phyloP scores from a whole-genome alignment of 2,113 vertebrate species.

The Cinclus mexicanus region DNA sequence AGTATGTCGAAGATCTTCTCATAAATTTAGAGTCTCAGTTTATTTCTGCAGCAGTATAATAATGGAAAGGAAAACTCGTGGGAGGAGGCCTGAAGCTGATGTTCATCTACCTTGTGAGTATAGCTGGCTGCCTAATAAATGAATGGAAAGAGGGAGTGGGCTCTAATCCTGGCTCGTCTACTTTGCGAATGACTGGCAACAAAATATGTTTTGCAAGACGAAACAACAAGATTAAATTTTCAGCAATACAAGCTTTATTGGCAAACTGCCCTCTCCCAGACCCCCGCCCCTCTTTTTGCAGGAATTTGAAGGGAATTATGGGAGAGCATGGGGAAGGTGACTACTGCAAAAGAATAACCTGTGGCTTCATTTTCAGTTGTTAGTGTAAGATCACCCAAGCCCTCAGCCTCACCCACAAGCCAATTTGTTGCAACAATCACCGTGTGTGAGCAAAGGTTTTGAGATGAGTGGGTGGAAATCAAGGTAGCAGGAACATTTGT shows the following conservation, averaged over 20 bases:
- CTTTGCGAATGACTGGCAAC: not conserved
- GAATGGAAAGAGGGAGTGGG: not conserved
- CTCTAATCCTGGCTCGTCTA: not conserved
- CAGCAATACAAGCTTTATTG: not conserved
- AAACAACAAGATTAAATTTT: not conserved
- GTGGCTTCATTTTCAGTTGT: not conserved
- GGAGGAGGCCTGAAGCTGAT: not conserved
- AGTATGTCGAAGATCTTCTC: not conserved
- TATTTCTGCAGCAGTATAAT: not conserved
- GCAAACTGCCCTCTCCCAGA: fast-evolving
- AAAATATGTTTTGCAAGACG: not conserved
- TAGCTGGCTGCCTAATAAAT: not conserved
- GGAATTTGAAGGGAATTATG: not conserved
- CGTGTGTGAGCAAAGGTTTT: not conserved
- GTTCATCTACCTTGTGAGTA: not conserved
- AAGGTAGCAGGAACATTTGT: not conserved
- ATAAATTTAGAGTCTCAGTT: not conserved
- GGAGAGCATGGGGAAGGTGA: not conserved
- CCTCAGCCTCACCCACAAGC: not conserved
- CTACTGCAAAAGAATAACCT: not conserved
- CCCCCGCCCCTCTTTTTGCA: not conserved
- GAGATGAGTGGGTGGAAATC: not conserved
- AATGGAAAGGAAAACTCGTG: not conserved
- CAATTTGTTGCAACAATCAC: not conserved
- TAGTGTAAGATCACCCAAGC: not conserved